phyloP scores from a whole-genome alignment of 2,113 vertebrate genomes.

The Atrichornis clamosus region DNA sequence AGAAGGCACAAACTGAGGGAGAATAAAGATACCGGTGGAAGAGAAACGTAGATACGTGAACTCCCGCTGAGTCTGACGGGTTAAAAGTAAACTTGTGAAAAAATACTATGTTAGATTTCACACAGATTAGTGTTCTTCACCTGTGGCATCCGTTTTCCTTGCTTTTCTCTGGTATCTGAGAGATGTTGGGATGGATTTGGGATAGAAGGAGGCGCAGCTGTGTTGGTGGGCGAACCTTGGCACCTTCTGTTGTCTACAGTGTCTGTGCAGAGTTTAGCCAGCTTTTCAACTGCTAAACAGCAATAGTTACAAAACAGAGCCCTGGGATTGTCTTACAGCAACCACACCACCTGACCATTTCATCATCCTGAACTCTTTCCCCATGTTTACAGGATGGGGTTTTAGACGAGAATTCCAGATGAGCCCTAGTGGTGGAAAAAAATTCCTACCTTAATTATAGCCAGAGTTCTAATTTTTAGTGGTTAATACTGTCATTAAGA shows the following conservation, averaged over 20 bases:
- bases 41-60: no score
- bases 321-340: background rate
- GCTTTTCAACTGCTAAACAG: background rate
- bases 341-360: background rate
- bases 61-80: no score
- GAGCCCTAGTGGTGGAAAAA: background rate
- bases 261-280: background rate
- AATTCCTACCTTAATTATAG: background rate
- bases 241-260: background rate
- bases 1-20: background rate
- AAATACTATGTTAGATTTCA: background rate
- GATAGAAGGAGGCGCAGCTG: background rate
- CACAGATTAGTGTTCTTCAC: background rate
- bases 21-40: background rate
- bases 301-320: background rate
- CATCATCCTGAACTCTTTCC: background rate
- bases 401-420: background rate
- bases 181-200: background rate
- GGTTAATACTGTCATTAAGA: background rate
- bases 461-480: background rate
- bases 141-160: accelerated
- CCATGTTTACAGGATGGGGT: background rate
- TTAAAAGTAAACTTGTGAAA: background rate
- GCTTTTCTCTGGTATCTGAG: background rate
- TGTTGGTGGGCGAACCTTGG: accelerated